Conservation (phyloP, 2,888 invertebrate species). For the Nephrotoma appendiculata region DNA sequence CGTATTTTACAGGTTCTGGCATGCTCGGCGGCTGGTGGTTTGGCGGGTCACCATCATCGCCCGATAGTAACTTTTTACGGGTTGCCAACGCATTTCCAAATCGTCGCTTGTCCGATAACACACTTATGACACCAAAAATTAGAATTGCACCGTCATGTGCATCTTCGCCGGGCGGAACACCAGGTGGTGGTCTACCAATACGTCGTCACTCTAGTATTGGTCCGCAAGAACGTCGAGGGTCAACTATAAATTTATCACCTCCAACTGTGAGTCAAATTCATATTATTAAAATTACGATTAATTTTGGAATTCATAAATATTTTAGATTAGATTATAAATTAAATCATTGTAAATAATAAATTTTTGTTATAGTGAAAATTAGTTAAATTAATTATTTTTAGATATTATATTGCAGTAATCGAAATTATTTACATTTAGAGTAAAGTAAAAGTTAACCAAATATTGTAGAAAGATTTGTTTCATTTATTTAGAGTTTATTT, state of each 20-base stretch:
- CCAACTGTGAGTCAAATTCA: constrained; percentile 57
- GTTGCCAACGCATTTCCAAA: constrained; percentile 72
- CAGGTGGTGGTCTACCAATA: constrained; percentile 64
- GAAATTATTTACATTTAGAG: not conserved
- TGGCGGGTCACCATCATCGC: constrained; percentile 69
- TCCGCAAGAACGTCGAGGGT: constrained; percentile 74
- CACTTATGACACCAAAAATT: constrained; percentile 80
- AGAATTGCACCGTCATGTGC: constrained; percentile 79
- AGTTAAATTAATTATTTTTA: not conserved
- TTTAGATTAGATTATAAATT: constrained; percentile 4
- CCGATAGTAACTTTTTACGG: constrained; percentile 72
- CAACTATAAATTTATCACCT: constrained; percentile 72
- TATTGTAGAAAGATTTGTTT: not conserved
- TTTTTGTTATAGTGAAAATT: not conserved
- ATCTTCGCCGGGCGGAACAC: constrained; percentile 58
- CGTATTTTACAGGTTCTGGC: constrained; percentile 35
- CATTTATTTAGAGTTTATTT: constrained; percentile 5
- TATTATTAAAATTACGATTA: constrained; percentile 9
- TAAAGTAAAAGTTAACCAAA: not conserved
- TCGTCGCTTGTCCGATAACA: constrained; percentile 81
- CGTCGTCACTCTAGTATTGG: constrained; percentile 85
- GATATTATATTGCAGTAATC: not conserved
- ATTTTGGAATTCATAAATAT: not conserved
- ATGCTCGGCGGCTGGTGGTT: constrained; percentile 71
- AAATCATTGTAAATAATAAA: not conserved